Evolutionary conservation across 2,888 invertebrate genomes (phyloP).

Genomic region (Andrena haemorrhoa): DNA sequence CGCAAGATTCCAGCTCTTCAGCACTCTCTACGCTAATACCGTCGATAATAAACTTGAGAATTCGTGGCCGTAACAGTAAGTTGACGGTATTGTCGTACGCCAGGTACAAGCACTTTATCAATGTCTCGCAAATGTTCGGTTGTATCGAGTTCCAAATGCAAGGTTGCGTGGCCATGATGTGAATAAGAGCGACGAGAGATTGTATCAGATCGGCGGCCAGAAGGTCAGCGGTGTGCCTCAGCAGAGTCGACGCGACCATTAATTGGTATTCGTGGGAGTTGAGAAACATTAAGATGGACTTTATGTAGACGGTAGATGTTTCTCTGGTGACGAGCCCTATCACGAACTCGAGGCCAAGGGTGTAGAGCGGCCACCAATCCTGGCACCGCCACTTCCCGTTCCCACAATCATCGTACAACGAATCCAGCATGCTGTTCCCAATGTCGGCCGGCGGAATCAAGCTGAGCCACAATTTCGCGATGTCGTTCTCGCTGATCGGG

Average conservation of each 20-base stretch:
- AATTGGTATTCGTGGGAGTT: constrained; percentile 82
- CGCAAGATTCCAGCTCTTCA: constrained; percentile 83
- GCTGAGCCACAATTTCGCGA: constrained; percentile 81
- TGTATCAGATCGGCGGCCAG: constrained; percentile 82
- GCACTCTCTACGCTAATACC: constrained; percentile 83
- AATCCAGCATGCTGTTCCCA: constrained; percentile 80
- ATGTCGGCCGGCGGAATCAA: constrained; percentile 80
- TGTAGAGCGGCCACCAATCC: constrained; percentile 83
- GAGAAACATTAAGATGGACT: constrained; percentile 76
- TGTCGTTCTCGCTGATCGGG: constrained; percentile 79
- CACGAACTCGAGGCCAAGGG: constrained; percentile 81
- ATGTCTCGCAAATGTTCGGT: constrained; percentile 79
- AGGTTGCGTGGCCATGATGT: constrained; percentile 78
- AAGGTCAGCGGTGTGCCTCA: constrained; percentile 82
- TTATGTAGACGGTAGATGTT: constrained; percentile 72
- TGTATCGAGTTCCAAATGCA: constrained; percentile 80
- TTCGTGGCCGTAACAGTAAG: constrained; percentile 81
- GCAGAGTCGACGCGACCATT: constrained; percentile 80
- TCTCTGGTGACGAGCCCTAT: constrained; percentile 78
- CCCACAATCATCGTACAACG: constrained; percentile 79
- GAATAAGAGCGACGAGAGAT: constrained; percentile 82
- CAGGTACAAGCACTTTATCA: constrained; percentile 83
- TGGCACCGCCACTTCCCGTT: constrained; percentile 81
- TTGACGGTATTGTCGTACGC: constrained; percentile 84
- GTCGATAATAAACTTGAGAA: constrained; percentile 83